phyloP scores from a whole-genome alignment of 2,113 vertebrate genomes.

The Motacilla alba region DNA sequence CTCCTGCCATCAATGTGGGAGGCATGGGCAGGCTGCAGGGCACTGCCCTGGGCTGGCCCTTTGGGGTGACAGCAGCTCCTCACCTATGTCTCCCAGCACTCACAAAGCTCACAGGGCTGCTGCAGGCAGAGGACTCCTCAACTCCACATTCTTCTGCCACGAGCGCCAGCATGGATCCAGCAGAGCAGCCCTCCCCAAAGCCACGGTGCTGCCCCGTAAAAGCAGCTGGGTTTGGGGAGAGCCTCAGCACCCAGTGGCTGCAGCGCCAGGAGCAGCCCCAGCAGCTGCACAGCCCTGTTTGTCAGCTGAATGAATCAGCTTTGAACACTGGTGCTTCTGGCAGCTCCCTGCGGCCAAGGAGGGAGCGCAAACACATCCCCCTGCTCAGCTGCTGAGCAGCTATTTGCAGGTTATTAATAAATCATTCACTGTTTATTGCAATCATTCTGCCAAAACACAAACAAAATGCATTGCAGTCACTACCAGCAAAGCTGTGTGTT shows the following conservation, averaged over 20 bases:
- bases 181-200: background rate
- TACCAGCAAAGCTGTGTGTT: background rate
- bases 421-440: background rate
- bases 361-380: background rate
- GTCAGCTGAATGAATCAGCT: background rate
- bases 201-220: rapidly evolving
- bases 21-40: rapidly evolving
- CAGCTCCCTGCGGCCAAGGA: background rate
- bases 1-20: rapidly evolving
- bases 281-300: background rate
- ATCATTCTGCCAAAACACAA: background rate
- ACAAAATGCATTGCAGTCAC: background rate
- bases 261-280: background rate
- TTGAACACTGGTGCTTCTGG: background rate
- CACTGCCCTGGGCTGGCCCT: background rate
- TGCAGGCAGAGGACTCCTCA: background rate
- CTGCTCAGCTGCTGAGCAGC: background rate
- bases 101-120: background rate
- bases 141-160: rapidly evolving
- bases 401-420: conserved; percentile 20
- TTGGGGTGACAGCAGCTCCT: background rate
- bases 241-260: background rate
- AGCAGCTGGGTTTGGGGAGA: background rate
- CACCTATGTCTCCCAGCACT: no score
- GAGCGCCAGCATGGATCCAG: rapidly evolving